Evolutionary conservation across 2,888 invertebrate genomes (phyloP).

Genomic region (Helobdella robusta): DNA sequence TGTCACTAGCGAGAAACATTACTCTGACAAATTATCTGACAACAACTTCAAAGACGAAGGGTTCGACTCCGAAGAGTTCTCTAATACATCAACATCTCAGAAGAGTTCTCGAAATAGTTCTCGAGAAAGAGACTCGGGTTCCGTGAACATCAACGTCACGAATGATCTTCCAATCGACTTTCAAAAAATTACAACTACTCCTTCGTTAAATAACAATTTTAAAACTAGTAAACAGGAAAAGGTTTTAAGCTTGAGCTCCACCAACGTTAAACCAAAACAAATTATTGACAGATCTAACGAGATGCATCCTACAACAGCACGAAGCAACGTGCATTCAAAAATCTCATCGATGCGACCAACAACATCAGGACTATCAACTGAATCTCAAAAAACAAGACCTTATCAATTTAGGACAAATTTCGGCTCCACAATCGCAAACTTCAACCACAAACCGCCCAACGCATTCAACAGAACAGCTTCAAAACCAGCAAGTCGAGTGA

Average conservation of each 20-base stretch:
- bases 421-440: background rate
- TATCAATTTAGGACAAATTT: no score
- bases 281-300: background rate
- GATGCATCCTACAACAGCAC: background rate
- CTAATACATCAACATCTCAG: slow-evolving; percentile 27
- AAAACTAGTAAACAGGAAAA: no score
- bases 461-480: slow-evolving; percentile 7
- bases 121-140: background rate
- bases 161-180: background rate
- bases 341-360: background rate
- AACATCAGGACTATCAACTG: background rate
- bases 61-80: slow-evolving; percentile 42
- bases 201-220: background rate
- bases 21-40: slow-evolving; percentile 12
- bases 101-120: slow-evolving; percentile 47
- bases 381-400: background rate
- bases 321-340: background rate
- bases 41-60: slow-evolving; percentile 41
- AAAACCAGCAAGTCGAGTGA: slow-evolving; percentile 14
- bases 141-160: background rate
- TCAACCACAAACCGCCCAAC: background rate
- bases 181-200: background rate
- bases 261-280: background rate
- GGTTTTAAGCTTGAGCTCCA: background rate
- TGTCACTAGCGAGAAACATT: background rate